A percentile compares a stretch with the other conserved stretches of the same genome.
phyloP scores from a whole-genome alignment of 2,888 invertebrate genomes.

The Unio pictorum region DNA sequence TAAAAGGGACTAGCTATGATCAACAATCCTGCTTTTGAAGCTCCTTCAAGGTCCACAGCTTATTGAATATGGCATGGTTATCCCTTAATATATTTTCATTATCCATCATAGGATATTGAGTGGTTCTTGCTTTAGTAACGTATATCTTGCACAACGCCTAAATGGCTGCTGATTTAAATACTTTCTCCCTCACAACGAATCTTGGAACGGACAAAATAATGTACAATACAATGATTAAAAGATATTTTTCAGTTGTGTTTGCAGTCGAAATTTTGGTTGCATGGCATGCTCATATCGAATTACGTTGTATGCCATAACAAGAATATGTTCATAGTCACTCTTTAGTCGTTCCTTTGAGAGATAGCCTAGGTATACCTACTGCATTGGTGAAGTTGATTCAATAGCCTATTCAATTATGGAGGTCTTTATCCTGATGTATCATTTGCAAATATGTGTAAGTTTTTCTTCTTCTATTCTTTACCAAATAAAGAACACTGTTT shows the following conservation, averaged over 20 bases:
- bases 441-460: constrained; percentile 1
- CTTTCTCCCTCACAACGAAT: constrained; percentile 8
- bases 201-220: constrained; percentile 4
- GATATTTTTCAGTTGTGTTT: background rate
- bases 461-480: constrained; percentile 8
- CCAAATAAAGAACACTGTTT: constrained; percentile 8
- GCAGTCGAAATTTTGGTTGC: background rate
- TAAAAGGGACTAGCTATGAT: background rate
- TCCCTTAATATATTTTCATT: background rate
- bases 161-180: constrained; percentile 6
- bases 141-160: constrained; percentile 4
- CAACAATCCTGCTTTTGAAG: constrained; percentile 1
- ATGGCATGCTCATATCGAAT: background rate
- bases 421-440: constrained; percentile 5
- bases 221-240: background rate
- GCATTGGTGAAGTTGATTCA: background rate
- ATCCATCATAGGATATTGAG: background rate
- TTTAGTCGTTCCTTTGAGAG: constrained; percentile 2
- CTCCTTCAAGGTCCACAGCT: background rate
- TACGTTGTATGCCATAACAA: background rate
- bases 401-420: background rate
- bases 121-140: background rate
- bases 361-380: constrained; percentile 6
- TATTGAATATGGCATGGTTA: constrained; percentile 1
- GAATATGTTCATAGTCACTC: background rate